Evolutionary conservation across 2,888 invertebrate species (phyloP), one percentile per base, ranked within the genome.

Genomic region (Chrysodeixis includens): DNA sequence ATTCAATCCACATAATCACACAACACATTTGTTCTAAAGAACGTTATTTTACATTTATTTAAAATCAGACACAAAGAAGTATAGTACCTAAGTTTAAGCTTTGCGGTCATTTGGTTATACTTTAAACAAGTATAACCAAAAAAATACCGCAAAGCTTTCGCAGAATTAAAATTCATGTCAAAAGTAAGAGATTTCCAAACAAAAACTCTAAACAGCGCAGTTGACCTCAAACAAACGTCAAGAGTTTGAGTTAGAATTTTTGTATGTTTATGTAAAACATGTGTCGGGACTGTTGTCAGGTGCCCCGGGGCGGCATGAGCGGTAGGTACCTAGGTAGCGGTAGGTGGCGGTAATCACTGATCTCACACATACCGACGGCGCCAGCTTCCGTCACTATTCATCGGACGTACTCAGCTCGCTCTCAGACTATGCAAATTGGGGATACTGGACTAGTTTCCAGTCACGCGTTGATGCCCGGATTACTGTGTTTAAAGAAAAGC

Each of bases 271-370:
- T 2, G 61, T 35, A 74, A 52, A 63, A 55, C 58, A 51, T 66
- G 40, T 59, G 56, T 70, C 63, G 57, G 74, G 74, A 78, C 69
- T 71, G 22, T 26, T 58, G 68, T 66, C 53, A 59, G 62, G 51
- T 14, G 79, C 81, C 81, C 74, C 61, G 62, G 55, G 73, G 83
- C 83, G 46, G 46, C 18, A 18, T 14, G 12, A 14, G 30, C 30
- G 30, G 30, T 9, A 4, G 1, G 30, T 30, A 1, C 8, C 30
- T n/a, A 9, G 40, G 40, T 40, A 40, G n/a, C 40, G 71, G 79
- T 83, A 82, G 83, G 82, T 82, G 82, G 83, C 76, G 65, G 70
- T 83, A 85, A 88, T 88, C 88, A 56, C 72, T 59, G 78, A 88
- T 89, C 87, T 81, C 76, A 71, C 78, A 81, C 81, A 85, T 85